Base-by-base conservation (phyloP, 2,888 invertebrate species). In the Blera fallax region DNA sequence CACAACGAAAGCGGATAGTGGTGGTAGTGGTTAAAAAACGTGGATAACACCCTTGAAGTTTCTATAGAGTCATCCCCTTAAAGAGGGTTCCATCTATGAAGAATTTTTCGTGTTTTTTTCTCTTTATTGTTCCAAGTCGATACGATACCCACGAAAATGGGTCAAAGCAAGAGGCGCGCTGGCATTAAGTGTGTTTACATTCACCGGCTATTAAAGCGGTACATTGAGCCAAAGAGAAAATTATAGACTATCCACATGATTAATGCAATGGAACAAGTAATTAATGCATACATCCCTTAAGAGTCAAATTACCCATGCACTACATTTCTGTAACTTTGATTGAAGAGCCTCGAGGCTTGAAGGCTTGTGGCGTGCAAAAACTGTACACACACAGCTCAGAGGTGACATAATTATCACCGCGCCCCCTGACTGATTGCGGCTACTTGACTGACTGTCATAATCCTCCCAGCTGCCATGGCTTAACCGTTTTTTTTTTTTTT, bases 331-430 rank as follows among this genome's bases (percentile, higher is more conserved):
- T 52, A 14, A 72, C 76, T 80, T 52, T 80, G 85, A 85, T 76
- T 80, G 72, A 60, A 21, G 58, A 76, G 64, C 65, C 80, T 37
- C 74, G 7, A 43, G 62, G 43, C 69, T 21, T 14, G 37, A n/a
- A n/a, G n/a, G n/a, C n/a, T n/a, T n/a, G n/a, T 11, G 24, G 45
- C 11, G 32, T 7, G 48, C 45, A 76, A 76, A 76, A 67, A 72
- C 29, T 27, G 43, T 65, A 40, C 65, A 21, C 40, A 62, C 67
- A 84, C 70, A 52, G 8, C 58, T 65, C 65, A 32, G 37, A 87
- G 81, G 85, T 87, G 85, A 87, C 85, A 81, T 81, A 77, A 87
- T 85, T 85, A 67, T 62, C 74, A 72, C 81, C 65, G 80, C 74
- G 64, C 76, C 84, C 62, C 58, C 80, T 74, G 80, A 70, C 43